phyloP scores from a whole-genome alignment of 1,140 invertebrate species.

The Leptinotarsa lineolata region DNA sequence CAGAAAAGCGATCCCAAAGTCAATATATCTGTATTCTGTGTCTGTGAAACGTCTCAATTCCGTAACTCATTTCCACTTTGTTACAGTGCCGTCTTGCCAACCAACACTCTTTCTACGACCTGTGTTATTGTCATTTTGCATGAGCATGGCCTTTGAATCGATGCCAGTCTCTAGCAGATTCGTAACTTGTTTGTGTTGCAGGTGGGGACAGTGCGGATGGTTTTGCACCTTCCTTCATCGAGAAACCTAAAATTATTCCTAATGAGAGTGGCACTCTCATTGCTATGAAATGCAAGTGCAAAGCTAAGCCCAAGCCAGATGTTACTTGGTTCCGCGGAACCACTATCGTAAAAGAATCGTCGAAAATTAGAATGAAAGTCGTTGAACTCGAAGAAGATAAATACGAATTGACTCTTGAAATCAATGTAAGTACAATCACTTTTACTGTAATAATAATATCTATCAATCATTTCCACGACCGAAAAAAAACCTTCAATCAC shows the following conservation, averaged over 20 bases:
- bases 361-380: slow-evolving; percentile 83
- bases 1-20: slow-evolving; percentile 26
- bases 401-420: slow-evolving; percentile 87
- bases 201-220: slow-evolving; percentile 87
- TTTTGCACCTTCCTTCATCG: slow-evolving; percentile 92
- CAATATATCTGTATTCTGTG: slow-evolving; percentile 45
- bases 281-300: slow-evolving; percentile 94
- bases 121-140: slow-evolving; percentile 51
- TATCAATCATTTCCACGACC: not conserved
- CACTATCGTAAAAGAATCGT: slow-evolving; percentile 80
- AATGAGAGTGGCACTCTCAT: slow-evolving; percentile 95
- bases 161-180: slow-evolving; percentile 41
- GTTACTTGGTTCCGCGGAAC: slow-evolving; percentile 90
- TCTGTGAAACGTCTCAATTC: slow-evolving; percentile 51
- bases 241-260: slow-evolving; percentile 96
- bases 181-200: slow-evolving; percentile 58
- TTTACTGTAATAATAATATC: not conserved
- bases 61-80: slow-evolving; percentile 46
- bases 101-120: slow-evolving; percentile 39
- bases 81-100: slow-evolving; percentile 41
- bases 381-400: slow-evolving; percentile 78
- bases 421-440: slow-evolving; percentile 67
- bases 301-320: slow-evolving; percentile 87
- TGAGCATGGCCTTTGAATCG: slow-evolving; percentile 54
- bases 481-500: too few relatives aligned